Percentiles rank a stretch among this genome's conserved stretches.
phyloP scores from a whole-genome alignment of 2,888 invertebrate species.

The Endomychus coccineus region DNA sequence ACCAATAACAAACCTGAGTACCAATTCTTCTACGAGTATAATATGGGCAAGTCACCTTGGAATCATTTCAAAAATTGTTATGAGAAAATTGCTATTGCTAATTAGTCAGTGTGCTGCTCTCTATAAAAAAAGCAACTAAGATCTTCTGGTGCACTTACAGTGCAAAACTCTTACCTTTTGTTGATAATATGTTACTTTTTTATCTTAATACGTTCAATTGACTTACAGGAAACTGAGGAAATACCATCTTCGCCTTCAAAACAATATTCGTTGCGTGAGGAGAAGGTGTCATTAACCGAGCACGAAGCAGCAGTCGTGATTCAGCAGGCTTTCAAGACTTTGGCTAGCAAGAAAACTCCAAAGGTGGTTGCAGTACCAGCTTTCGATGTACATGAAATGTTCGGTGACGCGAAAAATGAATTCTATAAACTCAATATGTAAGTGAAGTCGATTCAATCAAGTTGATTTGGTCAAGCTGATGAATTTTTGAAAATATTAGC shows the following conservation, averaged over 20 bases:
- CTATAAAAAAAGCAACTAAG: conserved; percentile 2
- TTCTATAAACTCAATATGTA: conserved; percentile 10
- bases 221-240: background rate
- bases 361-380: too few species aligned
- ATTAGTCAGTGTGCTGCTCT: background rate
- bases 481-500: too few species aligned
- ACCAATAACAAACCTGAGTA: too few species aligned
- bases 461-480: too few species aligned
- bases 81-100: too few species aligned
- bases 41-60: too few species aligned
- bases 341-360: too few species aligned
- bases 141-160: conserved; percentile 42
- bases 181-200: background rate
- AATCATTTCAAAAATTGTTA: too few species aligned
- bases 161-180: conserved; percentile 45
- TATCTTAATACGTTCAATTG: background rate
- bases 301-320: conserved; percentile 11
- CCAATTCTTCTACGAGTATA: too few species aligned
- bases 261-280: background rate
- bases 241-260: background rate
- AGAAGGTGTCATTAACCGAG: conserved; percentile 1
- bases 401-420: conserved; percentile 11
- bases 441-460: too few species aligned
- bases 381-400: too few species aligned
- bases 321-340: conserved; percentile 7